A percentile compares a stretch with the other conserved stretches of the same genome.
phyloP scores from a whole-genome alignment of 2,113 vertebrate genomes.

The Halcyon malimbica region DNA sequence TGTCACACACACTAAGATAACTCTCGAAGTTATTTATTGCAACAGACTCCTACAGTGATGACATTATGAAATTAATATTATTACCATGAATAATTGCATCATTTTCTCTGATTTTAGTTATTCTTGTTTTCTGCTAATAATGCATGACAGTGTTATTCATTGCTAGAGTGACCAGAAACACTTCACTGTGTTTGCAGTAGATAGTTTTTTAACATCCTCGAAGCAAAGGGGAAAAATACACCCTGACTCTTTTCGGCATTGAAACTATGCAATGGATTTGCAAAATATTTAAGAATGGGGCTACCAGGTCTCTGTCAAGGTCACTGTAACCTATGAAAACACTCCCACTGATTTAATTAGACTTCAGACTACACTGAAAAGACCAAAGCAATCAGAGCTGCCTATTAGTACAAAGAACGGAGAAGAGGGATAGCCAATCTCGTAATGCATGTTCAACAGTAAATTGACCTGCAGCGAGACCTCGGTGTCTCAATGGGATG shows the following conservation, averaged over 20 bases:
- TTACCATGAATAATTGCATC: background rate
- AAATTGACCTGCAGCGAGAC: background rate
- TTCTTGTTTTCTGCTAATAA: slow-evolving; percentile 24
- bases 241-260: background rate
- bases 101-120: background rate
- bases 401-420: background rate
- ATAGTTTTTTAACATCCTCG: background rate
- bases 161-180: background rate
- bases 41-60: background rate
- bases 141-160: background rate
- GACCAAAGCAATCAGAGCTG: background rate
- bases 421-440: background rate
- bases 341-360: slow-evolving; percentile 1
- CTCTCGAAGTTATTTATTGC: slow-evolving; percentile 8
- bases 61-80: slow-evolving; percentile 25
- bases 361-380: background rate
- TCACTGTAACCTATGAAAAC: background rate
- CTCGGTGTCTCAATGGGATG: background rate
- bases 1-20: background rate
- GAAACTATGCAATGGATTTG: background rate
- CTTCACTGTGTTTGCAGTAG: background rate
- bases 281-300: background rate
- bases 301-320: background rate
- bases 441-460: background rate
- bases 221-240: background rate